A percentile compares a stretch with the other conserved stretches of the same genome.
phyloP scores from a whole-genome alignment of 2,888 invertebrate species.

The Oligia strigilis region DNA sequence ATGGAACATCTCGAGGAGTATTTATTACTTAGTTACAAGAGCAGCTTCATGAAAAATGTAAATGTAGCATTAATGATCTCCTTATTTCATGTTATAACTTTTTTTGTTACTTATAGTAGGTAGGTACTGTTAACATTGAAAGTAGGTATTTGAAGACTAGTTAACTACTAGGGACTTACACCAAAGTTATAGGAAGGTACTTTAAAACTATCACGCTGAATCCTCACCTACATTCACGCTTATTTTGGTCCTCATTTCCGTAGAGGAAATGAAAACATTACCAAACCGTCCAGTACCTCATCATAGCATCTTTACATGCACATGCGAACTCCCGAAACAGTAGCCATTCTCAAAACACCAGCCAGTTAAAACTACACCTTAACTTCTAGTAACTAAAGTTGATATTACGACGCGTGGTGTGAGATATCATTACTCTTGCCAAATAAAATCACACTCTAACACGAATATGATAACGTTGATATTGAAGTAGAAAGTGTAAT shows the following conservation, averaged over 20 bases:
- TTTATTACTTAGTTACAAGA: too few relatives aligned
- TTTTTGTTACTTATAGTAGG: background rate
- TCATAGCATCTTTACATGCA: conserved; percentile 42
- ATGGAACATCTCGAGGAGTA: too few relatives aligned
- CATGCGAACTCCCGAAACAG: conserved; percentile 63
- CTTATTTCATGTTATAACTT: background rate
- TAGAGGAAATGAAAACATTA: conserved; percentile 38
- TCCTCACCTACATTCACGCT: background rate
- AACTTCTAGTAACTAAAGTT: background rate
- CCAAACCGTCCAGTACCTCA: conserved; percentile 17
- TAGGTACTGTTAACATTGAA: too few relatives aligned
- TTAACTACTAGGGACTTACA: too few relatives aligned
- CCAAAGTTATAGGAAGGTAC: background rate
- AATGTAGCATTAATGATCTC: background rate
- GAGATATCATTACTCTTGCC: background rate
- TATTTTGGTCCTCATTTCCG: conserved; percentile 10
- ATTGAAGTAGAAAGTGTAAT: conserved; percentile 19
- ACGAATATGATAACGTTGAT: background rate
- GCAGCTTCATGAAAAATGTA: background rate
- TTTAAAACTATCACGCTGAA: background rate
- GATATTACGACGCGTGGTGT: background rate
- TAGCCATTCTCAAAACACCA: conserved; percentile 42
- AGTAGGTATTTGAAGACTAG: too few relatives aligned
- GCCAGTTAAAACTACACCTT: conserved; percentile 27
- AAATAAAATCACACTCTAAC: conserved; percentile 32